These are phyloP conservation scores for Troides aeacus DNA, from an alignment of 2,888 invertebrate genomes.

Conservation along the genomic window DNA sequence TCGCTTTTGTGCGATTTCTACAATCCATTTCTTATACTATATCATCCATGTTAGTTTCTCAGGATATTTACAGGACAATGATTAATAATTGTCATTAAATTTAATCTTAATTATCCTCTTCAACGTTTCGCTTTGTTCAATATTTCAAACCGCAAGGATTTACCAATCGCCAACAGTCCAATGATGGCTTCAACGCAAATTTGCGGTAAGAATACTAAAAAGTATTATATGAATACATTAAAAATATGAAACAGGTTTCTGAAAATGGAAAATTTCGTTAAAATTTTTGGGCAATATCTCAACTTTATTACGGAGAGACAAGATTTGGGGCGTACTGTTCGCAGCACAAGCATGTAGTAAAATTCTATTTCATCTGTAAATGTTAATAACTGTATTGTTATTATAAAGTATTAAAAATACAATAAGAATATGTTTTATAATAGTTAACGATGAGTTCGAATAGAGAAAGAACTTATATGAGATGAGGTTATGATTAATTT, in stretches of 20 bases:
- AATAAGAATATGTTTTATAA: not conserved
- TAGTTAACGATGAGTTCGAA: not conserved
- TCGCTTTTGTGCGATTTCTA: too few species aligned
- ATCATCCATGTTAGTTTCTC: too few species aligned
- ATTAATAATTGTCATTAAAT: not conserved
- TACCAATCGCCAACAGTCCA: not conserved
- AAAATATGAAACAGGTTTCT: conserved; percentile 22
- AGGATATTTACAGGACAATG: not conserved
- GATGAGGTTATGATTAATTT: not conserved
- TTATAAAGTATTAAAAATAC: not conserved
- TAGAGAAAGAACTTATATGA: not conserved
- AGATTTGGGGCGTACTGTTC: conserved; percentile 42
- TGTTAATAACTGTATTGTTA: not conserved
- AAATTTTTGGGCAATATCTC: conserved; percentile 36
- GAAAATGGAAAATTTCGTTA: conserved; percentile 34
- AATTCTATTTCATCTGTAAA: not conserved
- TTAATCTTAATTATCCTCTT: not conserved
- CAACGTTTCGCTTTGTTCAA: not conserved
- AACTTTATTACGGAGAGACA: conserved; percentile 42
- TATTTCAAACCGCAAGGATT: not conserved
- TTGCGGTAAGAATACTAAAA: conserved; percentile 23
- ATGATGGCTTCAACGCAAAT: not conserved
- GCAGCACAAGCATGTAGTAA: conserved; percentile 21
- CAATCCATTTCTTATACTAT: too few species aligned
- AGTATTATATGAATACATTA: not conserved